Base-by-base conservation (phyloP, 2,888 invertebrate species). In the Drosophila planitibia region DNA sequence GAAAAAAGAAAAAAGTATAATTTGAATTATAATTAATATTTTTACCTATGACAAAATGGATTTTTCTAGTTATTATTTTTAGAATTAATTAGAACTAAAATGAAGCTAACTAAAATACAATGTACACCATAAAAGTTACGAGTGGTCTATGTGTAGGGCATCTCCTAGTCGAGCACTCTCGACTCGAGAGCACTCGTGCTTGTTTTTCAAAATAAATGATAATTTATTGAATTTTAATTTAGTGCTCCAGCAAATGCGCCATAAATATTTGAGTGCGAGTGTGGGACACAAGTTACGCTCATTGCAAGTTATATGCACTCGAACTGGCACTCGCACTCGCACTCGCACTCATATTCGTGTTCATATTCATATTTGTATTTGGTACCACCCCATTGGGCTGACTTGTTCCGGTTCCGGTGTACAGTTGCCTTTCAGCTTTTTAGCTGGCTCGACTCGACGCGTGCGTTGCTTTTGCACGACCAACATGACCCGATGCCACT, bases 211-310 rank as follows among this genome's bases (percentile, higher is more conserved):
- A 83, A 79, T 82, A 91, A 91, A 91, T 90, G 79, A 91, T 91
- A 91, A 91, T 91, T 91, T 91, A 91, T 91, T 91, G 90, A 84
- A 79, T 90, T 91, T 91, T 91, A 91, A 91, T 91, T 91, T 91
- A 90, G 77, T 85, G 79, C 76, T 63, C 54, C 64, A 54, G 78
- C 78, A 78, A 80, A 79, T 83, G 83, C 79, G 80, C 79, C 84
- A 90, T 90, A 88, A 90, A 90, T 90, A 90, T 90, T 88, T 91
- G 81, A 90, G 89, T 82, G 79, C 62, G 72, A 47, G 47, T 47
- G 25, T 25, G 9, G 25, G 63, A 32, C 52, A 76, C 81, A 79
- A 90, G 76, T 88, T 83, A 90, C 73, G 86, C 79, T 89, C 77
- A 90, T 90, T 88, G 80, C 77, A 79, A 79, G 70, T 82, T 81